Evolutionary conservation across 2,888 invertebrate species (phyloP).

Genomic region (Sesia bembeciformis): DNA sequence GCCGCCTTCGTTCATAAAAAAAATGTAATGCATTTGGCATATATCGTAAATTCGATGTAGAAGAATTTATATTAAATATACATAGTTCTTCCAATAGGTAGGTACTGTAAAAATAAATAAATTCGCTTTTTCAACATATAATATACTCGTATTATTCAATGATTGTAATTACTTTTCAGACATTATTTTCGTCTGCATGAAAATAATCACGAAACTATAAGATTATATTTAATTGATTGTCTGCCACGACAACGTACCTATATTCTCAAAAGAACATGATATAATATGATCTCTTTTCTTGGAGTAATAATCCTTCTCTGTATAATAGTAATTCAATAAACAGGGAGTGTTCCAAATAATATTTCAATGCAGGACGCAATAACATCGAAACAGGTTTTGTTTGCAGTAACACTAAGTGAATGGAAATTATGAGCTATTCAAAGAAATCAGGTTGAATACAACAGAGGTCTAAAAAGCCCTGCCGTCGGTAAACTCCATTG

Average conservation of each 20-base stretch:
- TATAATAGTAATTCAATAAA: constrained; percentile 1
- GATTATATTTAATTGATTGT: too few relatives aligned
- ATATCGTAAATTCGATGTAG: too few relatives aligned
- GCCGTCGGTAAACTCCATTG: neutral
- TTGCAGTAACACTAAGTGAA: constrained; percentile 18
- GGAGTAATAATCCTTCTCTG: neutral
- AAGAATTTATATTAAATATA: too few relatives aligned
- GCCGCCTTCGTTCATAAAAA: too few relatives aligned
- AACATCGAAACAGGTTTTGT: constrained; percentile 34
- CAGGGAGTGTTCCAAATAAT: constrained; percentile 1
- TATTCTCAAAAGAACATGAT: neutral
- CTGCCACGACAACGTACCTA: neutral
- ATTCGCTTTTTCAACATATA: too few relatives aligned
- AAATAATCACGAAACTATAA: too few relatives aligned
- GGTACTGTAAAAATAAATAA: too few relatives aligned
- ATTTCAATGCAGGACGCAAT: constrained; percentile 20
- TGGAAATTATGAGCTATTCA: constrained; percentile 38
- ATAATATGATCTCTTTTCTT: neutral
- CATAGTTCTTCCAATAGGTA: too few relatives aligned
- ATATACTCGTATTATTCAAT: too few relatives aligned
- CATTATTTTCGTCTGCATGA: too few relatives aligned
- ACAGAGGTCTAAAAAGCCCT: constrained; percentile 8
- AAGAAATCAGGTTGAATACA: constrained; percentile 18
- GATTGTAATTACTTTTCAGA: too few relatives aligned
- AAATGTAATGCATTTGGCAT: too few relatives aligned